phyloP scores from a whole-genome alignment of 2,113 vertebrate species.

The Entelurus aequoreus region DNA sequence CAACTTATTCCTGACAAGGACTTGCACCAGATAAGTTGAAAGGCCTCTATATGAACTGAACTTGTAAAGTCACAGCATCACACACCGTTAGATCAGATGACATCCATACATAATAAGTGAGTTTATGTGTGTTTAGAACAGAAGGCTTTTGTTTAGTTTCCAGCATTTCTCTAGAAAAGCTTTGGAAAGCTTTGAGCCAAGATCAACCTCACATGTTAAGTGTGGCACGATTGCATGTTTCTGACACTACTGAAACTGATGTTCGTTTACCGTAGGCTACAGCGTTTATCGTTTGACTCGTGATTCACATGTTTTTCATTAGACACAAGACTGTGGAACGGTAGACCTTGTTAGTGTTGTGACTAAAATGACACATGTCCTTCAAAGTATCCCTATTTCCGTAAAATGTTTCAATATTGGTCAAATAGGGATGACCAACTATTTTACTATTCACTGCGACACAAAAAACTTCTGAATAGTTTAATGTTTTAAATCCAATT shows the following conservation, averaged over 20 bases:
- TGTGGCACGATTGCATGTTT: constrained; percentile 4
- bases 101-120: not conserved
- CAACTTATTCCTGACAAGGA: not conserved
- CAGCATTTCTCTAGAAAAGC: not conserved
- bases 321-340: not conserved
- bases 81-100: not conserved
- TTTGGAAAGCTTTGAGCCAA: not conserved
- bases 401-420: not conserved
- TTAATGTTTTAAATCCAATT: no score
- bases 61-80: constrained; percentile 5
- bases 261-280: not conserved
- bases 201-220: not conserved
- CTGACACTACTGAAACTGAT: not conserved
- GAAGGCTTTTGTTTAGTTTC: not conserved
- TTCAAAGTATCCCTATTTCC: not conserved
- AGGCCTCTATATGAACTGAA: constrained; percentile 6
- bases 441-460: no score
- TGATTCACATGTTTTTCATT: constrained; percentile 3
- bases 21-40: not conserved
- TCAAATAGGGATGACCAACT: no score
- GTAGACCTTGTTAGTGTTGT: not conserved
- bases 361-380: not conserved
- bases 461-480: no score
- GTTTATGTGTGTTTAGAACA: not conserved
- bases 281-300: not conserved